Percentiles rank a stretch among this genome's conserved stretches.
Evolutionary conservation across 2,888 invertebrate species (phyloP).

Genomic region (Oscheius onirici): DNA sequence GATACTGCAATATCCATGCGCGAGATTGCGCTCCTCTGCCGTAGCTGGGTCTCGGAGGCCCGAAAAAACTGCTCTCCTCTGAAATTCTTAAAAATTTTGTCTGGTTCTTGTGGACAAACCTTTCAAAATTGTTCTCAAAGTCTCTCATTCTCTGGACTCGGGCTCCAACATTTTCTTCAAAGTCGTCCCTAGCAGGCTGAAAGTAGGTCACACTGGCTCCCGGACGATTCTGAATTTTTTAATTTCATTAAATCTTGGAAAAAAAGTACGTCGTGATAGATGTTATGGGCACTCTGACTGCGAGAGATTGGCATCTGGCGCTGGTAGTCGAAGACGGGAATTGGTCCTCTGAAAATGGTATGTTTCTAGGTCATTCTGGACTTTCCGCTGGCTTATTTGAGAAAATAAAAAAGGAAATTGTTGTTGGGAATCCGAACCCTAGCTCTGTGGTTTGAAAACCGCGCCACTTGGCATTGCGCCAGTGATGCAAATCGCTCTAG

Average conservation of each 20-base stretch:
- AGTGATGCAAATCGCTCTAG: too few relatives aligned
- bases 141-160: constrained; percentile 11
- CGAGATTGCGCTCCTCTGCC: constrained; percentile 19
- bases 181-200: neutral
- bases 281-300: constrained; percentile 47
- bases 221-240: neutral
- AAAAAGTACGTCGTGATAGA: constrained; percentile 11
- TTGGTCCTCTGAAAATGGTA: constrained; percentile 6
- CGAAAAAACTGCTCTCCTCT: constrained; percentile 37
- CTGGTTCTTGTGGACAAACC: neutral
- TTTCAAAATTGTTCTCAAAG: constrained; percentile 16
- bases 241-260: neutral
- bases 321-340: constrained; percentile 23
- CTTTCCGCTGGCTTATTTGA: too few relatives aligned
- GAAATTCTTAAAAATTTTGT: neutral
- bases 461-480: too few relatives aligned
- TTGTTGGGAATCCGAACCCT: too few relatives aligned
- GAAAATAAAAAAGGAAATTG: too few relatives aligned
- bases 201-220: constrained; percentile 9
- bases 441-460: too few relatives aligned
- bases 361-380: neutral
- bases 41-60: constrained; percentile 23
- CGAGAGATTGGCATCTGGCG: constrained; percentile 39
- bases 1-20: constrained; percentile 30
- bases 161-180: constrained; percentile 10